Base-by-base conservation (phyloP, 2,113 vertebrate species). In the Lophochroa leadbeateri region DNA sequence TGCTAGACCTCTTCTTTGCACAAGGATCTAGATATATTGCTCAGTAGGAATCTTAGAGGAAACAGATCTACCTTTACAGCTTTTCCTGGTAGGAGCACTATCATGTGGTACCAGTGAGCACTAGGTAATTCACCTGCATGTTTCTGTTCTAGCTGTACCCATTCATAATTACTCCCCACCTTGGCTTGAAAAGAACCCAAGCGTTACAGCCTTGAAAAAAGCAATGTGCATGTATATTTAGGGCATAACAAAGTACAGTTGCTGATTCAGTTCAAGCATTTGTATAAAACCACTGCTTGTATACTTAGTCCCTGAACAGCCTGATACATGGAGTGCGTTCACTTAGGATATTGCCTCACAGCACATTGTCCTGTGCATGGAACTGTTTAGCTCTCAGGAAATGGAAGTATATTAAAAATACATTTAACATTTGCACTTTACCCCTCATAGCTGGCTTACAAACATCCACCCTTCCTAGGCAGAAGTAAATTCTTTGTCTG, bases 401-500 rank as follows among this genome's bases (percentile, higher is more conserved):
- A 65, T 82, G 9, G 24, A 89, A 76, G 24, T 88, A 43, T 87
- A 82, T 93, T 96, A 85, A 94, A 92, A 91, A 77, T 94, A 77
- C 43, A 94, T 94, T 49, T 50, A 91, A 78, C 64, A 12, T 60
- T 92, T 97, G 55, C 64, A 43, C 35, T 81, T 90, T 88, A 61
- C 82, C 68, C 18, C 65, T 41, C n/a, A 27, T 86, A 74, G 74
- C 74, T 92, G 88, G 57, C 82, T 89, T 90, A 58, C 68, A 81
- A 80, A 88, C 76, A 91, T 81, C 64, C 43, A 49, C 29, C 29
- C 80, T 70, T 92, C 82, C 43, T 60, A 53, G 61, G 69, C 69
- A 87, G 63, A 90, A 93, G 57, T 70, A 80, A 93, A 79, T 88
- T 83, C 85, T 94, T 83, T 94, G 80, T 93, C 91, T 35, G 16